Conservation (phyloP, 1,140 invertebrate species). For the Ceratosolen fusciceps region DNA sequence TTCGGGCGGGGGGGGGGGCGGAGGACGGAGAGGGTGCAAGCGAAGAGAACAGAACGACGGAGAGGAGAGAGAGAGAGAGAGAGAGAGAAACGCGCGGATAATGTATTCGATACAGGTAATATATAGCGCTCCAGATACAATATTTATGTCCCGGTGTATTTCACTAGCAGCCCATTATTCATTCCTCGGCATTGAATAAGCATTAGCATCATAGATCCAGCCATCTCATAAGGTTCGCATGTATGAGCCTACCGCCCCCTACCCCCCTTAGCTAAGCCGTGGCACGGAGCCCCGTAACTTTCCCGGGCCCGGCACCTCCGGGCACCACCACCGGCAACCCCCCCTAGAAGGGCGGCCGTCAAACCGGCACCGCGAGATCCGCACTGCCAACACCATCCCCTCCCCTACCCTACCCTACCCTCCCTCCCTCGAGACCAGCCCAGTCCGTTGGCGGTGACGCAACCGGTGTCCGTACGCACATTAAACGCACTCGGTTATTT, state of each 20-base stretch:
- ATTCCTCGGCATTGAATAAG: slow-evolving; percentile 69
- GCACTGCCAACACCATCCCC: too few relatives aligned
- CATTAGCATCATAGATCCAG: slow-evolving; percentile 67
- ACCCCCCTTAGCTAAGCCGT: too few relatives aligned
- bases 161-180: slow-evolving; percentile 70
- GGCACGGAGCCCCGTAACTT: too few relatives aligned
- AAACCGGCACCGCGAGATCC: too few relatives aligned
- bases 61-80: slow-evolving; percentile 53
- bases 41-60: slow-evolving; percentile 52
- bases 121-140: slow-evolving; percentile 70
- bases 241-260: slow-evolving; percentile 44
- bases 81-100: slow-evolving; percentile 60
- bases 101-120: slow-evolving; percentile 70
- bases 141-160: slow-evolving; percentile 70
- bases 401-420: background rate
- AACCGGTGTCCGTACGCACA: too few relatives aligned
- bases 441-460: background rate
- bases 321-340: too few relatives aligned
- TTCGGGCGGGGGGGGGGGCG: too few relatives aligned
- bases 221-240: slow-evolving; percentile 56
- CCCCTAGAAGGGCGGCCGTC: too few relatives aligned
- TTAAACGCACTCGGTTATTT: slow-evolving; percentile 18
- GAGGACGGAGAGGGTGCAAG: slow-evolving; percentile 52
- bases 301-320: too few relatives aligned
- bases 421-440: too few relatives aligned